Evolutionary conservation across 1,140 invertebrate species (phyloP), one percentile per base, ranked within the genome.

Genomic region (Colletes latitarsis): DNA sequence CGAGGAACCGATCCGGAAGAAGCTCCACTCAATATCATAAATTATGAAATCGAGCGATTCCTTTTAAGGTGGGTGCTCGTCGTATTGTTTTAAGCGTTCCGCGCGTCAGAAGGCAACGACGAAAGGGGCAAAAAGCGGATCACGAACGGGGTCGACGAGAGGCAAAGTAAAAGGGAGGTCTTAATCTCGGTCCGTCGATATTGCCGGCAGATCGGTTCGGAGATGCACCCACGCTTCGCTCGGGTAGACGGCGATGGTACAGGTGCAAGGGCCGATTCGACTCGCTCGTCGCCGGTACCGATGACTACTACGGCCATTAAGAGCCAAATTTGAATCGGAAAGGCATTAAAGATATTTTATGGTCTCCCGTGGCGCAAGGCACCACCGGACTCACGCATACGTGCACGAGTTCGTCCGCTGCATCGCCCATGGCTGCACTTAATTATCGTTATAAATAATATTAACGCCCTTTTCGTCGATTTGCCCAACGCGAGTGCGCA

Each of bases 381-480:
- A 67, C 76, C 75, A 66, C 71, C 77, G 81, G 76, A 68, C 82
- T 62, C 81, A 69, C 82, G 17, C 70, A 72, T 53, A 57, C 49
- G 67, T 58, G 43, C 39, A 46, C 6, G 69, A 46, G 4, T 49
- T 77, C 30, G 8, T 70, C 43, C 55, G 39, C 67, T 6, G 30
- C 17, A 71, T 73, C 49, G 72, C 74, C 86, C 78, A 57, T 83
- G 86, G 82, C 83, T 58, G 63, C 80, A 66, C 85, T 89, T 88
- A 88, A 89, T 89, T 90, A 90, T 85, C 83, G 82, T 86, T 88
- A 90, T 90, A 89, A 89, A 90, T 90, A 90, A 89, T 87, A 89
- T 89, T 89, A 89, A 89, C 85, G 85, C 88, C 87, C 82, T 63
- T 88, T 82, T 81, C 84, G 77, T 85, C 80, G 83, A 77, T 86